phyloP scores from a whole-genome alignment of 2,113 vertebrate species.

The Propithecus coquereli region DNA sequence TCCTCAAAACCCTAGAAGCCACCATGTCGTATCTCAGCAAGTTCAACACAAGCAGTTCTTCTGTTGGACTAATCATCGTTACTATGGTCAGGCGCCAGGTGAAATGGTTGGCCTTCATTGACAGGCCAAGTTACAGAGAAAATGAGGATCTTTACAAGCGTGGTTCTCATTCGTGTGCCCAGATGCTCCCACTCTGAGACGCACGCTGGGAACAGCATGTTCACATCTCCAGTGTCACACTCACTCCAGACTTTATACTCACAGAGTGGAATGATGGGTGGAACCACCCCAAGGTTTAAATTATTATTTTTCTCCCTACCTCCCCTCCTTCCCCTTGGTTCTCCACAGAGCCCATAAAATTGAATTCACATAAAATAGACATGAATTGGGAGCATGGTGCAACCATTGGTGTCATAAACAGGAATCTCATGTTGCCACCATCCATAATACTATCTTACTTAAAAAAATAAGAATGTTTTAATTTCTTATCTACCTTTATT shows the following conservation, averaged over 20 bases:
- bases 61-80: neutral
- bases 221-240: neutral
- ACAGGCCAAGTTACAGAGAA: neutral
- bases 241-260: neutral
- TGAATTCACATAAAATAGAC: neutral
- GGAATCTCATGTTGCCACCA: neutral
- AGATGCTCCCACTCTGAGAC: neutral
- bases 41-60: neutral
- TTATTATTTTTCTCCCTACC: neutral
- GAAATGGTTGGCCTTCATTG: neutral
- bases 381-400: neutral
- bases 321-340: neutral
- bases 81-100: neutral
- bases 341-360: neutral
- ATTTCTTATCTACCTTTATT: neutral
- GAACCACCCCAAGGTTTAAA: neutral
- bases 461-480: neutral
- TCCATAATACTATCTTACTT: neutral
- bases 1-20: neutral
- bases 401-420: neutral
- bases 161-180: neutral
- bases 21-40: neutral
- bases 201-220: rapidly evolving
- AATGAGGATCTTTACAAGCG: neutral
- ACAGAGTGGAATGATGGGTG: neutral